phyloP scores from a whole-genome alignment of 2,888 invertebrate species.

The Melanostoma mellinum region DNA sequence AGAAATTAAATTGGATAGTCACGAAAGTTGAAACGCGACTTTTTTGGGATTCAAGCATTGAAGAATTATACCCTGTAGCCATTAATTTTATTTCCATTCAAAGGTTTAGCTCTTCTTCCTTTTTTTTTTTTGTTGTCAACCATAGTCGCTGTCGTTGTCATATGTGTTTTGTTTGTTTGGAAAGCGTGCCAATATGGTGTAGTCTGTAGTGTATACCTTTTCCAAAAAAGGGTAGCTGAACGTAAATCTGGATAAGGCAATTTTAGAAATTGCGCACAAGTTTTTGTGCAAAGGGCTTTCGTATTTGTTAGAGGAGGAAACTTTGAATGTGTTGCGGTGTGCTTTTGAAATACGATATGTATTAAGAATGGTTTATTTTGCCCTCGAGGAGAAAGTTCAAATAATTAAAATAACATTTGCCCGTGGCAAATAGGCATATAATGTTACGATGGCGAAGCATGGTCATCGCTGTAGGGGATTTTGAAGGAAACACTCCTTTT shows the following conservation, averaged over 20 bases:
- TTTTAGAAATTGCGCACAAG: constrained; percentile 50
- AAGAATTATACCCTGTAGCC: constrained; percentile 56
- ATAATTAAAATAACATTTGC: constrained; percentile 46
- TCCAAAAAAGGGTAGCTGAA: constrained; percentile 12
- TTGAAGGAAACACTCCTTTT: too few relatives aligned
- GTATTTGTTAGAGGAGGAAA: constrained; percentile 23
- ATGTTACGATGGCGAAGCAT: neutral
- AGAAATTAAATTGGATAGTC: constrained; percentile 62
- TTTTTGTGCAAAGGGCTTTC: constrained; percentile 26
- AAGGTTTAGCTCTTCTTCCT: constrained; percentile 4
- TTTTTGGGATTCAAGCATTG: constrained; percentile 29
- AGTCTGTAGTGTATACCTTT: neutral
- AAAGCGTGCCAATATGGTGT: constrained; percentile 27
- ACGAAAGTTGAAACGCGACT: constrained; percentile 40
- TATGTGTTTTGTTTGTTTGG: constrained; percentile 23
- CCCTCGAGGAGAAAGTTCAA: constrained; percentile 38
- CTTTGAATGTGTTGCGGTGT: constrained; percentile 34
- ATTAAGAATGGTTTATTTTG: constrained; percentile 9
- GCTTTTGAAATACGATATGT: constrained; percentile 37
- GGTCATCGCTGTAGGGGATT: too few relatives aligned
- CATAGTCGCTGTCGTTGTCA: constrained; percentile 1
- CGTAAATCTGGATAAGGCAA: constrained; percentile 11
- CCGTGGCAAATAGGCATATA: constrained; percentile 2
- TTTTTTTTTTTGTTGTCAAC: constrained; percentile 40
- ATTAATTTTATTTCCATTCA: constrained; percentile 63